Percentiles rank a stretch among this genome's conserved stretches.
phyloP scores from a whole-genome alignment of 2,113 vertebrate genomes.

The Poeciliopsis occidentalis region DNA sequence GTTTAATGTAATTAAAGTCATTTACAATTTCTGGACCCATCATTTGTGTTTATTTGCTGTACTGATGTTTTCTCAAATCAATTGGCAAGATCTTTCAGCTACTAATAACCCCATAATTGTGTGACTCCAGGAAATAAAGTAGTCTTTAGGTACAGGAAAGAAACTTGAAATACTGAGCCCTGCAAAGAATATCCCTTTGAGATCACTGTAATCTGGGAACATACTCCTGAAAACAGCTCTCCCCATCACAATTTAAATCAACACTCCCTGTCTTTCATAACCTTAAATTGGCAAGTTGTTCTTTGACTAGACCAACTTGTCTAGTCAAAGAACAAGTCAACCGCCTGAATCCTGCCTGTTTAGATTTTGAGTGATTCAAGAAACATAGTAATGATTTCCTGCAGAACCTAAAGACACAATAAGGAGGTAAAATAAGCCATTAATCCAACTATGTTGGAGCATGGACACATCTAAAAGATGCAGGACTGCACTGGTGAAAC shows the following conservation, averaged over 20 bases:
- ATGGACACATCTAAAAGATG: no score
- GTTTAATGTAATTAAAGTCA: not conserved
- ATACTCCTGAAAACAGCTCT: not conserved
- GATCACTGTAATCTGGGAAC: not conserved
- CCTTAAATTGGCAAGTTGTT: no score
- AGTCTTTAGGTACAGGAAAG: not conserved
- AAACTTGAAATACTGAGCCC: not conserved
- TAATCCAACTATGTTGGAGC: no score
- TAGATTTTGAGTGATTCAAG: not conserved
- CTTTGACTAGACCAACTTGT: no score
- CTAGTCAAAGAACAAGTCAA: no score
- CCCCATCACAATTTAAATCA: not conserved
- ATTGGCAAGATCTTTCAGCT: not conserved
- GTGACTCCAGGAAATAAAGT: not conserved
- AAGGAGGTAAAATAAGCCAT: no score
- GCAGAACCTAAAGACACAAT: no score
- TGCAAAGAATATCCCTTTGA: not conserved
- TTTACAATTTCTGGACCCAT: not conserved
- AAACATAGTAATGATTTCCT: not conserved
- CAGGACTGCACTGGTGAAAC: no score
- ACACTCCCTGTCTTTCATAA: not conserved
- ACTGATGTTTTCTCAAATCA: not conserved
- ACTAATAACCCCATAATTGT: not conserved
- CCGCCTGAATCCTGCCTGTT: not conserved
- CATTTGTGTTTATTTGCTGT: slow-evolving; percentile 5